Base-by-base conservation (phyloP, 2,888 invertebrate species). In the Harpagoxenus sublaevis region DNA sequence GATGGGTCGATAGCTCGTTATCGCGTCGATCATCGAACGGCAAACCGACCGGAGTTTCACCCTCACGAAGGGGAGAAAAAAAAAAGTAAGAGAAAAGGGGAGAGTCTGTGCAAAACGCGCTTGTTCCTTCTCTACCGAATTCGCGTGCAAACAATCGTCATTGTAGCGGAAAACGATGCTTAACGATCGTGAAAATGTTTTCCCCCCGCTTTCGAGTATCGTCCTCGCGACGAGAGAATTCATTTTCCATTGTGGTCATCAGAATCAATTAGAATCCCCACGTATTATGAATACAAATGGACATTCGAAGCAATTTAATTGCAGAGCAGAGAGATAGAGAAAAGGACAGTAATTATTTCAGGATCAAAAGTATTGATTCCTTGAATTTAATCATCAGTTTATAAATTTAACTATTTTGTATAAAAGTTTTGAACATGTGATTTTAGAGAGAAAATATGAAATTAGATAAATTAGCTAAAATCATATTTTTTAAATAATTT, bases 121-220 rank as follows among this genome's bases (percentile, higher is more conserved):
- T 73, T 51, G 45, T 73, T 83, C 51, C 48, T 73, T 77, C 55
- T 74, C 62, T 55, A 45, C 12, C 79, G 73, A 39, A 63, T 53
- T 77, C 65, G 51, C 66, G 68, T 70, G 79, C 65, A 84, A 66
- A 68, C 75, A 70, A 88, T 81, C 83, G 86, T 86, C 55, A 79
- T 60, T 81, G 81, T 53, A 78, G 78, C 78, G 89, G 86, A 88
- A 71, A 89, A 85, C 84, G 89, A 68, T 75, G 84, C 84, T 88
- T 84, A 83, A 89, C 88, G 79, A 88, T 88, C 71, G 86, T 73
- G 78, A 84, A 86, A 74, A 71, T 79, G 84, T 83, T 85, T 85
- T 48, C 74, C 78, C 84, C 74, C 68, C 42, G 65, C 85, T 60
- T 83, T 82, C 81, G 62, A 70, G 53, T 85, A 9, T 66, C 85